A percentile compares a stretch with the other conserved stretches of the same genome.
phyloP scores from a whole-genome alignment of 2,888 invertebrate genomes.

The Macroteleia sp. region DNA sequence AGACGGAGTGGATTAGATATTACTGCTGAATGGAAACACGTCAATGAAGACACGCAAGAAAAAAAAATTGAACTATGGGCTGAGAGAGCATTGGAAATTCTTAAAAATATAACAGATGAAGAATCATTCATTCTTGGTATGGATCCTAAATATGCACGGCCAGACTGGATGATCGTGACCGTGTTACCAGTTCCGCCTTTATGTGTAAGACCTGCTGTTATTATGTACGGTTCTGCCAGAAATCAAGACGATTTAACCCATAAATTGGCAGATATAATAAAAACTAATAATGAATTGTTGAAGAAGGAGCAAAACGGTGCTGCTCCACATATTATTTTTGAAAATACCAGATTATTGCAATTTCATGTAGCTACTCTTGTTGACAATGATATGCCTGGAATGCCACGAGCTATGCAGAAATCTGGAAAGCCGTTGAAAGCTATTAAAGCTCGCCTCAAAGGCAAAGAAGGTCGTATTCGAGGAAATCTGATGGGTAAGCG shows the following conservation, averaged over 20 bases:
- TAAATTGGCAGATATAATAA: slow-evolving; percentile 99
- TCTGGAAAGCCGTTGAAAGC: slow-evolving; percentile 99
- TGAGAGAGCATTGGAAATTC: slow-evolving; percentile 98
- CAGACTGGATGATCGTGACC: slow-evolving; percentile 99
- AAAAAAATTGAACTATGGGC: slow-evolving; percentile 97
- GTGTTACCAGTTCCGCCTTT: slow-evolving; percentile 98
- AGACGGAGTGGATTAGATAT: slow-evolving; percentile 95
- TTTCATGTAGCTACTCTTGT: slow-evolving; percentile 99
- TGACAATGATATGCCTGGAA: slow-evolving; percentile 99
- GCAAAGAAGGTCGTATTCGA: slow-evolving; percentile 99
- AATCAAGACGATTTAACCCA: slow-evolving; percentile 99
- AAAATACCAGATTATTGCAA: slow-evolving; percentile 98
- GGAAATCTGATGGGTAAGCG: slow-evolving; percentile 99
- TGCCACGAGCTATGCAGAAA: slow-evolving; percentile 99
- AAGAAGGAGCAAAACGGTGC: slow-evolving; percentile 98
- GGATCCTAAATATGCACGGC: slow-evolving; percentile 98
- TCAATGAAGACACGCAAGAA: slow-evolving; percentile 99
- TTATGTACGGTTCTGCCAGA: slow-evolving; percentile 99
- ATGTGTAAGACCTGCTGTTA: slow-evolving; percentile 98
- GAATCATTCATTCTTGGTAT: slow-evolving; percentile 97
- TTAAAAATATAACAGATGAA: slow-evolving; percentile 98
- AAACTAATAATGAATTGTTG: slow-evolving; percentile 97
- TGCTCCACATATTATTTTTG: slow-evolving; percentile 97
- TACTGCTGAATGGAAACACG: slow-evolving; percentile 98
- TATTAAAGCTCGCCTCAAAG: slow-evolving; percentile 97